Base-by-base conservation (phyloP, 2,113 vertebrate species). In the Eurypyga helias region DNA sequence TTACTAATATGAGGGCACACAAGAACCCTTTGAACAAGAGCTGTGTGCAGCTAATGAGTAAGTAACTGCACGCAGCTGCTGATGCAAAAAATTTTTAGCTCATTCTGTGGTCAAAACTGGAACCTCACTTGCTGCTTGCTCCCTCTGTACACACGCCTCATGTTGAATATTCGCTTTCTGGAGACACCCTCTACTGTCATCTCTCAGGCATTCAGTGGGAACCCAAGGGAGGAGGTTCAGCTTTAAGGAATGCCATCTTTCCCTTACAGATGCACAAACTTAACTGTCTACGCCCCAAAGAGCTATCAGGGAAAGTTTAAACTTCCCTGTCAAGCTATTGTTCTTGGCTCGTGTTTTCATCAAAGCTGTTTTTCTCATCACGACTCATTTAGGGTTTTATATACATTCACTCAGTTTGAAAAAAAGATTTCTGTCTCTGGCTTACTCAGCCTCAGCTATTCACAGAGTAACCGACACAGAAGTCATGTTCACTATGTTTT, bases 121-220 rank as follows among this genome's bases (percentile, higher is more conserved):
- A 84, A 90, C 78, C 66, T 72, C 70, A 10, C 45, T 91, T 6
- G 26, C 49, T 60, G 65, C 45, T 43, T 62, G 34, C 77, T 97
- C 94, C 61, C 89, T 93, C 72, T 0, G 4, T 43, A 71, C 77
- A 86, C 81, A 96, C 60, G 89, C 86, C 69, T 87, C 11, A 21
- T 72, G 90, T 91, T 94, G 93, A 97, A 95, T 75, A 92, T 75
- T 48, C 93, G 86, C 80, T 85, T 95, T 65, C 86, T 89, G 96
- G 90, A 95, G 89, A 95, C 96, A 97, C 97, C 95, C 96, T 93
- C 78, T 93, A 20, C 89, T 95, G 88, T 97, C 96, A 97, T 92
- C 94, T 97, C 90, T 95, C 83, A 96, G 95, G 94, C 95, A 97
- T 96, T 88, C 86, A 93, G 95, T 41, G 73, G 83, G 72, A 95